phyloP scores from a whole-genome alignment of 2,888 invertebrate species.

The Craniophora ligustri region DNA sequence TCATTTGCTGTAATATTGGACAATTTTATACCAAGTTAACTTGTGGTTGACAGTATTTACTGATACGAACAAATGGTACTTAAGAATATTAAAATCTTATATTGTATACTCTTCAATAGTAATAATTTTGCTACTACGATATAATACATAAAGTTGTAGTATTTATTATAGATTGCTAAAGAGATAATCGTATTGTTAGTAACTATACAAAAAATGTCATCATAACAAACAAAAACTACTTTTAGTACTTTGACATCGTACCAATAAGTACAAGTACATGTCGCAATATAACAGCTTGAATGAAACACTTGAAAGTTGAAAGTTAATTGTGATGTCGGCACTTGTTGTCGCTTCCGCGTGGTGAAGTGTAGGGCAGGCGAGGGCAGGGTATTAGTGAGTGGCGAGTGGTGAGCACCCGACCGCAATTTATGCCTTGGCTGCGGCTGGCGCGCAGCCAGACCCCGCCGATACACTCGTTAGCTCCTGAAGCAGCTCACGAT shows the following conservation, averaged over 20 bases:
- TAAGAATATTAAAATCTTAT: background rate
- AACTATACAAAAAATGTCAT: too few species aligned
- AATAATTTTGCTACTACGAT: constrained; percentile 9
- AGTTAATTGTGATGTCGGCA: constrained; percentile 48
- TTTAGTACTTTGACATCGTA: constrained; percentile 24
- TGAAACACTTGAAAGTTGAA: constrained; percentile 21
- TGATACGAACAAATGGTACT: background rate
- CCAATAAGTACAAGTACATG: constrained; percentile 21
- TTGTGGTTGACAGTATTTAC: constrained; percentile 1
- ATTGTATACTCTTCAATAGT: background rate
- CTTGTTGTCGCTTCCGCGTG: constrained; percentile 70
- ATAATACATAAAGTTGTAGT: constrained; percentile 4
- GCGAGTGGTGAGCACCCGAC: constrained; percentile 57
- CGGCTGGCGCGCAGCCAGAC: constrained; percentile 74
- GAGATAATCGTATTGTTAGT: constrained; percentile 18
- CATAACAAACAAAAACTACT: too few species aligned
- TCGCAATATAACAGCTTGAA: constrained; percentile 12
- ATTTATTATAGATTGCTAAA: too few species aligned
- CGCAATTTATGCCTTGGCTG: constrained; percentile 73
- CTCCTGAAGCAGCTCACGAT: constrained; percentile 70
- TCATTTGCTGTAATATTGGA: constrained; percentile 3
- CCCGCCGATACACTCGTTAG: constrained; percentile 76
- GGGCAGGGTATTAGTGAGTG: constrained; percentile 42
- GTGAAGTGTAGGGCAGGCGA: constrained; percentile 44
- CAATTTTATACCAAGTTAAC: constrained; percentile 1